phyloP scores from a whole-genome alignment of 37 sponge, comb jelly and placozoan genomes.

The Oopsacas minuta region DNA sequence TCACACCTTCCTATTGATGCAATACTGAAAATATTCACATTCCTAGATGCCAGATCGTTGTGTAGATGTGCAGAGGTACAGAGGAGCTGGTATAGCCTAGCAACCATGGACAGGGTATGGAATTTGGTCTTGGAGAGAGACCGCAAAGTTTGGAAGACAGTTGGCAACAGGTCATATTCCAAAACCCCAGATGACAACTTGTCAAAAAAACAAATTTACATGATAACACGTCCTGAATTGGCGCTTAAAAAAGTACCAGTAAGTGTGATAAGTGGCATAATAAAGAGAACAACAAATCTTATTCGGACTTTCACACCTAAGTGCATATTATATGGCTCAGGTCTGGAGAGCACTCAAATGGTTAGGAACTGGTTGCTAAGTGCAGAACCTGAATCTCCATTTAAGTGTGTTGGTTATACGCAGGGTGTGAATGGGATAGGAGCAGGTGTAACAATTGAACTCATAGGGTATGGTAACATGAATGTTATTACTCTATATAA shows the following conservation, averaged over 20 bases:
- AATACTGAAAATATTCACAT: not conserved
- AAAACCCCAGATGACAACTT: not conserved
- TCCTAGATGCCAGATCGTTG: not conserved
- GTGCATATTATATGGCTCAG: not conserved
- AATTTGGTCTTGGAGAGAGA: not conserved
- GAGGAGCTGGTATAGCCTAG: not conserved
- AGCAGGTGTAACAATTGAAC: not conserved
- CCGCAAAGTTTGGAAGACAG: not conserved
- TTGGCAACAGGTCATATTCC: not conserved
- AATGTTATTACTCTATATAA: conserved; percentile 3
- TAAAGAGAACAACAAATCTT: not conserved
- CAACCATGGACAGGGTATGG: not conserved
- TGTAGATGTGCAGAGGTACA: not conserved
- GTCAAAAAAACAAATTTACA: not conserved
- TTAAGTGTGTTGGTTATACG: not conserved
- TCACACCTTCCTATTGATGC: not conserved
- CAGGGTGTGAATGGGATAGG: not conserved
- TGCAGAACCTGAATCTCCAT: not conserved
- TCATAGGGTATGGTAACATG: not conserved
- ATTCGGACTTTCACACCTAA: not conserved
- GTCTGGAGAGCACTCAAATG: not conserved
- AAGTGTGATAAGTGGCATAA: not conserved
- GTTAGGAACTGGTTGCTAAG: not conserved
- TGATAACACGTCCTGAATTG: not conserved
- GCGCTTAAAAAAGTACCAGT: not conserved